A percentile compares a stretch with the other conserved stretches of the same genome.
Evolutionary conservation across 2,888 invertebrate genomes (phyloP).

Genomic region (Maniola hyperantus): DNA sequence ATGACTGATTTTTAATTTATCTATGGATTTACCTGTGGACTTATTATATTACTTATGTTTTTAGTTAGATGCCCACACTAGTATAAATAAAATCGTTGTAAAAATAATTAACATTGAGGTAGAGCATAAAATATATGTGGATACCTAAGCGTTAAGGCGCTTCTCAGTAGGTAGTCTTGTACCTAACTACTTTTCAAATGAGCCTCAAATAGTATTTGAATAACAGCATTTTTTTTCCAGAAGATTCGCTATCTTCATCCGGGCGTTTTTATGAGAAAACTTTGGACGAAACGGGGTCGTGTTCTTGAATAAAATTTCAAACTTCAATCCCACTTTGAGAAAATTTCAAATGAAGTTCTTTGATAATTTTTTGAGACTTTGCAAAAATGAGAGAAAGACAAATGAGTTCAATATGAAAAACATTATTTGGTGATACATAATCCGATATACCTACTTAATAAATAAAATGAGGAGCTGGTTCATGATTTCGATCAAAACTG

Average conservation of each 20-base stretch:
- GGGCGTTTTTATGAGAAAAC: slow-evolving; percentile 62
- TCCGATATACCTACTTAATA: no score
- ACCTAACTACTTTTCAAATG: slow-evolving; percentile 4
- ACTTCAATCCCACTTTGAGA: slow-evolving; percentile 72
- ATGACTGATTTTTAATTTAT: neutral
- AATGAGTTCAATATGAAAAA: slow-evolving; percentile 17
- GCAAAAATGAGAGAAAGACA: slow-evolving; percentile 18
- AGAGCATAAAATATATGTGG: no score
- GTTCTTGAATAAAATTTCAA: slow-evolving; percentile 66
- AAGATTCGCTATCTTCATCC: slow-evolving; percentile 37
- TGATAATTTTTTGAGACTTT: slow-evolving; percentile 34
- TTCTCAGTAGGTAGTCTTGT: neutral
- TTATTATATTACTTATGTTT: neutral
- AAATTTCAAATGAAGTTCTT: slow-evolving; percentile 58
- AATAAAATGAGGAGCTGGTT: no score
- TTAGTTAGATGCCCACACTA: neutral
- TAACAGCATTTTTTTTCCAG: slow-evolving; percentile 33
- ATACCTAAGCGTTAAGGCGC: no score
- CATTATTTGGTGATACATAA: neutral
- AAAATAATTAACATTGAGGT: neutral
- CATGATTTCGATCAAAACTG: no score
- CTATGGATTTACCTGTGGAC: neutral
- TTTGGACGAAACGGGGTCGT: slow-evolving; percentile 58
- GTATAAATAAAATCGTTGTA: neutral
- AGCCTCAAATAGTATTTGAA: slow-evolving; percentile 26